Base-by-base conservation (phyloP, 1,140 invertebrate genomes). In the Arctopsyche grandis region DNA sequence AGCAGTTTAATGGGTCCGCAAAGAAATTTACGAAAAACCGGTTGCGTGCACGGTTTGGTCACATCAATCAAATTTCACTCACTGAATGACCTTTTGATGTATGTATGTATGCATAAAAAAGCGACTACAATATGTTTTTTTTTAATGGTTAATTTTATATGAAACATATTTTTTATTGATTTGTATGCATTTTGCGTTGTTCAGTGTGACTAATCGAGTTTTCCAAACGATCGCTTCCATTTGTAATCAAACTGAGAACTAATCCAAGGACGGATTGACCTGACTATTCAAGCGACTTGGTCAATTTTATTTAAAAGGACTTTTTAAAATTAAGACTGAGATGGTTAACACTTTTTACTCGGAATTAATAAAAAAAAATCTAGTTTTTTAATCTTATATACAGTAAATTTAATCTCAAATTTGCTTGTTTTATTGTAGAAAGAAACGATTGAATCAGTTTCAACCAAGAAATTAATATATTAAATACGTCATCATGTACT, bases 171-270 rank as follows among this genome's bases (percentile, higher is more conserved):
- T 38, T 38, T 16, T 12, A 52, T 52, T 10, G 48, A 52, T 52
- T 52, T 52, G 48, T 52, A 52, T 12, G 48, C 48, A 16, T 52
- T 52, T 52, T 52, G 12, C 16, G 16, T 52, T 52, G 48, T 52
- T 52, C 16, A 52, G 12, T 74, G 71, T 74, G 71, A 56, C 71
- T 22, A 56, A 74, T 74, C 22, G 48, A 52, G 71, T 74, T n/a
- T n/a, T 74, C 71, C 71, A 24, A 56, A 48, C 48, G 0, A 56
- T 43, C 22, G 71, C 69, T n/a, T 44, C 12, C 29, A 21, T 22
- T 26, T 21, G 60, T 12, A 66, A 66, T 66, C 60, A 26, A 24
- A 74, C 44, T n/a, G 46, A 74, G 24, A 74, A 74, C 71, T 3
- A 16, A 56, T 29, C 48, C 71, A 56, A 74, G 71, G 71, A 24